Conservation (phyloP, 2,797 vertebrate genomes). For the Helostoma temminkii region DNA sequence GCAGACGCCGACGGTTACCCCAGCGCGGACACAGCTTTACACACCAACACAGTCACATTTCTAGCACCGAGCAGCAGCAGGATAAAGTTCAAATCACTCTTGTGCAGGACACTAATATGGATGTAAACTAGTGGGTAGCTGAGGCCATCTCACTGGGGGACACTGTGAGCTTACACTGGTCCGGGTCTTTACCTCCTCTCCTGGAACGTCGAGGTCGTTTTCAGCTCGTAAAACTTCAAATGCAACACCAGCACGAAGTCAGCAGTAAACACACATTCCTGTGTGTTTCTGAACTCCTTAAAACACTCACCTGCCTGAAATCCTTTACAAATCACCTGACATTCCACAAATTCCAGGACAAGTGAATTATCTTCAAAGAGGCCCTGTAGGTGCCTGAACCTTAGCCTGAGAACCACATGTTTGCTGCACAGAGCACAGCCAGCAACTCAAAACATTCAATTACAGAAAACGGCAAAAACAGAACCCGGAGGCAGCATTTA, state of each 20-base stretch:
- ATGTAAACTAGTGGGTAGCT: too few species aligned
- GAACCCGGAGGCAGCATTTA: not conserved
- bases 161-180: not conserved
- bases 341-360: conserved; percentile 44
- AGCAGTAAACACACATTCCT: conserved; percentile 12
- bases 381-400: not conserved
- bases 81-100: too few species aligned
- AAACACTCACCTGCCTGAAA: conserved; percentile 10
- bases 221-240: not conserved
- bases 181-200: not conserved
- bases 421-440: not conserved
- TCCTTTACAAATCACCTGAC: not conserved
- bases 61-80: not conserved
- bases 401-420: not conserved
- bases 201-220: not conserved
- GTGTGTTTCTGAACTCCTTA: not conserved
- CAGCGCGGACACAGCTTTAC: not conserved
- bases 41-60: not conserved
- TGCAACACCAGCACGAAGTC: not conserved
- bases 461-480: not conserved
- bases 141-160: too few species aligned
- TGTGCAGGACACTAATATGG: too few species aligned
- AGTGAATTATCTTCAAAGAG: conserved; percentile 8
- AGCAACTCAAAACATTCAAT: too few species aligned
- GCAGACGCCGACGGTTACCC: not conserved